Conservation (phyloP, 2,888 invertebrate genomes). For the Melieria omissa region DNA sequence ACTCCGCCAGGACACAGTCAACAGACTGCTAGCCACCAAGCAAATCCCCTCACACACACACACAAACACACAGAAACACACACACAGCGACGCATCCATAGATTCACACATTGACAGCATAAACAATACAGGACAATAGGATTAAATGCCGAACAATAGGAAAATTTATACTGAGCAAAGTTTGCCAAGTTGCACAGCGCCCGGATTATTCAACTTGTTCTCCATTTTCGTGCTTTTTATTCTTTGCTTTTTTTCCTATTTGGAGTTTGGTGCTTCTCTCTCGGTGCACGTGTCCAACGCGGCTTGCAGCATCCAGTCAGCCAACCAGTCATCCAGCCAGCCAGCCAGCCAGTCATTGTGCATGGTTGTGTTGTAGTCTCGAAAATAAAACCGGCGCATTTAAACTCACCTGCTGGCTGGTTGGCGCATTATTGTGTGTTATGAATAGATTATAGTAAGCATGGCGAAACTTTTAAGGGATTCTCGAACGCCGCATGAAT, state of each 20-base stretch:
- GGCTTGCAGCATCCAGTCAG: too few relatives aligned
- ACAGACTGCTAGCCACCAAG: too few relatives aligned
- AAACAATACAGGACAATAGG: conserved; percentile 31
- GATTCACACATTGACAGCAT: conserved; percentile 24
- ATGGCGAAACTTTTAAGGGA: conserved; percentile 35
- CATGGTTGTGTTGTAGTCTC: background rate
- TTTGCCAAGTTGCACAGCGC: conserved; percentile 12
- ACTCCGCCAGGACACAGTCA: too few relatives aligned
- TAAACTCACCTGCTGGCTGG: conserved; percentile 14
- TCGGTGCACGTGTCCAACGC: too few relatives aligned
- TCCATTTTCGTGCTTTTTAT: background rate
- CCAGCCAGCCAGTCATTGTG: background rate
- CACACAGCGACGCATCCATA: background rate
- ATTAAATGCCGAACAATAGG: conserved; percentile 35
- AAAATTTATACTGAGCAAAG: conserved; percentile 29
- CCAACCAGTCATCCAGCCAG: background rate
- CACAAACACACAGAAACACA: too few relatives aligned
- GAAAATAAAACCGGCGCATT: background rate
- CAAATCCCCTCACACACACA: background rate
- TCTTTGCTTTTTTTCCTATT: conserved; percentile 2
- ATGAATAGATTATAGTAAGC: conserved; percentile 34
- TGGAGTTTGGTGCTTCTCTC: background rate
- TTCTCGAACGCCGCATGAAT: conserved; percentile 24
- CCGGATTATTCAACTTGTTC: conserved; percentile 18
- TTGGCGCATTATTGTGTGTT: conserved; percentile 2